Conservation (phyloP, 53 echinoderm and acorn worm species). For the Holothuria leucospilota region DNA sequence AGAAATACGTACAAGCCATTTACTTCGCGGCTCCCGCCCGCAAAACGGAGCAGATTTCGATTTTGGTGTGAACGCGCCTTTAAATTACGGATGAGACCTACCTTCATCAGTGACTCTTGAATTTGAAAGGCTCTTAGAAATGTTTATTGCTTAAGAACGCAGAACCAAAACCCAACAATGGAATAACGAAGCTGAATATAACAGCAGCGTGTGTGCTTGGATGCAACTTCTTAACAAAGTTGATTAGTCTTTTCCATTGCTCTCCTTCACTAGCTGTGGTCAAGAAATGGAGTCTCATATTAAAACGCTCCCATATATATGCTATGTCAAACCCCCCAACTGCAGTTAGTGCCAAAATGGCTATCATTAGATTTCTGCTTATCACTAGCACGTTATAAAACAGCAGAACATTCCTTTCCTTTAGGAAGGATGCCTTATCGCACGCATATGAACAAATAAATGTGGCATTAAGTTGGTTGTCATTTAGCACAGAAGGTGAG, state of each 20-base stretch:
- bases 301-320: conserved; percentile 15
- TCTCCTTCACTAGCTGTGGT: background rate
- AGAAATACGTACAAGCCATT: too few species aligned
- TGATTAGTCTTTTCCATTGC: background rate
- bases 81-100: too few species aligned
- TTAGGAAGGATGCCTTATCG: background rate
- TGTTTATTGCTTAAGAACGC: conserved; percentile 10
- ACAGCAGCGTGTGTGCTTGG: background rate
- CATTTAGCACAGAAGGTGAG: too few species aligned
- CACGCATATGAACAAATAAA: background rate
- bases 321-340: background rate
- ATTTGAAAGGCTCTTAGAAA: too few species aligned
- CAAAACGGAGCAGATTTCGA: too few species aligned
- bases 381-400: background rate
- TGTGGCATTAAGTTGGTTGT: background rate
- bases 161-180: background rate
- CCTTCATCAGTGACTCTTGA: too few species aligned
- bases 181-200: background rate
- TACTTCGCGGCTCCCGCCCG: too few species aligned
- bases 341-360: background rate
- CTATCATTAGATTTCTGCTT: conserved; percentile 7
- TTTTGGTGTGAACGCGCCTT: too few species aligned
- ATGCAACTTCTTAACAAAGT: background rate
- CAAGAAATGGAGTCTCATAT: background rate
- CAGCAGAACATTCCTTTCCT: background rate